Base-by-base conservation (phyloP, 2,888 invertebrate genomes). In the Tolmerus cingulatus region DNA sequence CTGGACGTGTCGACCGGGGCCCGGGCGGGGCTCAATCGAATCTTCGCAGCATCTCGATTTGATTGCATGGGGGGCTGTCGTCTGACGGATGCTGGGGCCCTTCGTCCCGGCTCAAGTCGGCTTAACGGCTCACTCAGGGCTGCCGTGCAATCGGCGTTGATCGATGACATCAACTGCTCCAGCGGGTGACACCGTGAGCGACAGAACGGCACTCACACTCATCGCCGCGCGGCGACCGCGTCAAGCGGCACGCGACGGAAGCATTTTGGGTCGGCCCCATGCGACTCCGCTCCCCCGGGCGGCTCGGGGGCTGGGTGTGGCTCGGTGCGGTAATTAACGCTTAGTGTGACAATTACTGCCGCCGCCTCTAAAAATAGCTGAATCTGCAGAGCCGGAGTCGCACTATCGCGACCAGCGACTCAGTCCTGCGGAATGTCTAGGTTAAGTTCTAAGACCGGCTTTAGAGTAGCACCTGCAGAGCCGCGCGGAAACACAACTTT, bases 301-400 rank as follows among this genome's bases (percentile, higher is more conserved):
- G 7, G 81, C 27, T 19, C 7, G 46, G 46, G 0, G 40, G 78
- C 14, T 43, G 78, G 78, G 78, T 78, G 78, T 78, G 81, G 81
- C 46, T 40, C 19, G 43, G 78, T 78, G 78, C 43, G 23, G 78
- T 55, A 55, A 55, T 81, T 81, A 81, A 81, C 1, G 66, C 23
- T 27, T 23, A 66, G 27, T 55, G 81, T 12, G 46, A 23, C 43
- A 79, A 27, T 40, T 23, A 79, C 14, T 46, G 37, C 16, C 34
- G 81, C 19, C 51, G 81, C 55, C 27, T 12, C 51, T 81, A 81
- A 81, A 81, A 81, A 81, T 81, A 81, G 81, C 34, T 55, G 55
- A n/a, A 19, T 81, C 55, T 81, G 81, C 51, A 46, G n/a, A 77
- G 34, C n/a, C 9, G 34, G 3, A 12, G 3, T 76, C 37, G 37